These are phyloP conservation scores for Patella vulgata DNA, from an alignment of 1,140 invertebrate species.

Conservation along the genomic window DNA sequence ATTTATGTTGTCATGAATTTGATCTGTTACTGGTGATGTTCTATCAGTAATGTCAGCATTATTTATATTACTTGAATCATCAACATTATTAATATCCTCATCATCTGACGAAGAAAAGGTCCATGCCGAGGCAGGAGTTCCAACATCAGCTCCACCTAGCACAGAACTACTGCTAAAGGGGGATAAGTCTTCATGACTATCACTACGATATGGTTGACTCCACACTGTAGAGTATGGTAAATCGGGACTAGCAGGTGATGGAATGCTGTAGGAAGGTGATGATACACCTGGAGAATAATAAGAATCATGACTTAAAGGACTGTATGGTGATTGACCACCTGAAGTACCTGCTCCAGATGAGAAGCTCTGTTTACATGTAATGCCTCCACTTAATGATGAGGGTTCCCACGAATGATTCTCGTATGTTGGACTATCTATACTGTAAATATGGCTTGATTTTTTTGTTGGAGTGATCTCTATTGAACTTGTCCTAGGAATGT, in stretches of 20 bases:
- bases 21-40: too few species aligned
- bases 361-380: constrained; percentile 32
- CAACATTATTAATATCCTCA: constrained; percentile 1
- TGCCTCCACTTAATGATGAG: constrained; percentile 13
- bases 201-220: constrained; percentile 2
- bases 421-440: constrained; percentile 52
- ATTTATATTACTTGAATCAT: background rate
- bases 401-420: constrained; percentile 5
- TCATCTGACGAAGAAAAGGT: constrained; percentile 16
- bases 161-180: constrained; percentile 2
- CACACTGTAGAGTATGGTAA: constrained; percentile 2
- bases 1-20: too few species aligned
- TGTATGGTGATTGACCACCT: constrained; percentile 21
- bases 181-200: constrained; percentile 2
- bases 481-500: too few species aligned
- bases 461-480: too few species aligned
- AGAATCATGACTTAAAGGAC: constrained; percentile 32
- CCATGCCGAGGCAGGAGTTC: background rate
- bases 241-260: constrained; percentile 3
- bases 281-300: constrained; percentile 25
- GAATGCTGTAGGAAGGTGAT: constrained; percentile 12
- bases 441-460: constrained; percentile 22
- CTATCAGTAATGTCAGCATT: too few species aligned
- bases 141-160: background rate
- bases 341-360: background rate